A percentile compares a stretch with the other conserved stretches of the same genome.
Conservation (phyloP, 2,113 vertebrate species). For the Lophura nycthemera region DNA sequence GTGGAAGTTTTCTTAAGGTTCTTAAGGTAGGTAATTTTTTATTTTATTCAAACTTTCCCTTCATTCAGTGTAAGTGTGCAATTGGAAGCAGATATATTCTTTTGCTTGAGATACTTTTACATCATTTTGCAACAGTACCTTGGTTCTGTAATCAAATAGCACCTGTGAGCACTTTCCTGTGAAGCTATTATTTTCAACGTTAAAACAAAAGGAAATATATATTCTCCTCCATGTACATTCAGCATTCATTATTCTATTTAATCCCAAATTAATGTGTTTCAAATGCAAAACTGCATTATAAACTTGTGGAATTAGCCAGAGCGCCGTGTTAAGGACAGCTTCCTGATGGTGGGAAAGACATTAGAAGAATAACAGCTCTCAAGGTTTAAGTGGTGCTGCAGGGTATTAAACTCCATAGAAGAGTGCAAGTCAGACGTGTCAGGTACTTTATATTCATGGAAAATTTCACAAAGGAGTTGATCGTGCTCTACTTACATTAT, state of each 20-base stretch:
- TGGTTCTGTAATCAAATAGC: neutral
- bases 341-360: slow-evolving; percentile 39
- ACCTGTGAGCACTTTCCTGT: neutral
- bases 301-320: neutral
- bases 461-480: slow-evolving; percentile 40
- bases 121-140: neutral
- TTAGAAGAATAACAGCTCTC: slow-evolving; percentile 19
- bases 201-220: neutral
- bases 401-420: slow-evolving; percentile 35
- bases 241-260: neutral
- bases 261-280: neutral
- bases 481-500: neutral
- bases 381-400: slow-evolving; percentile 36
- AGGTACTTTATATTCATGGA: slow-evolving; percentile 31
- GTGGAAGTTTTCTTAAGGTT: neutral
- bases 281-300: slow-evolving; percentile 22
- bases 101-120: neutral
- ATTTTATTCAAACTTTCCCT: neutral
- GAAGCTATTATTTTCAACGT: neutral
- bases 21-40: neutral
- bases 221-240: neutral
- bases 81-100: neutral
- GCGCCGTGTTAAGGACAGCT: neutral
- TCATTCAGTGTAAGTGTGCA: neutral
- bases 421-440: slow-evolving; percentile 50